Conservation (phyloP, 2,888 invertebrate genomes). For the Pyrochroa serraticornis region DNA sequence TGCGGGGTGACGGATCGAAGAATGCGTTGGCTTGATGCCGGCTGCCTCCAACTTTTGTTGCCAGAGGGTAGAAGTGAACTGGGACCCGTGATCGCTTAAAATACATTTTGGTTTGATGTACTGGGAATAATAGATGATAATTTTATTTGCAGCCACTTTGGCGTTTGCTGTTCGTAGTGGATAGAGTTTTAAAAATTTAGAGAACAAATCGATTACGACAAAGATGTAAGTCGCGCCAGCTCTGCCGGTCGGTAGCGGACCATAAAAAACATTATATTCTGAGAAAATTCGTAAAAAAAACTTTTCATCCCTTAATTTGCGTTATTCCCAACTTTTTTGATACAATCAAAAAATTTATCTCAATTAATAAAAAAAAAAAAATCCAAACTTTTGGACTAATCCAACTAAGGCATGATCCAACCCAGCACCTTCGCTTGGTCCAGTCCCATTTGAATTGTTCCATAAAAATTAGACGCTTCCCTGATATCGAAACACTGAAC, state of each 20-base stretch:
- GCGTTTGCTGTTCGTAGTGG: slow-evolving; percentile 20
- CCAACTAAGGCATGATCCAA: too few species aligned
- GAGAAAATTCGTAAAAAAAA: too few species aligned
- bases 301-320: too few species aligned
- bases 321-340: too few species aligned
- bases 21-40: slow-evolving; percentile 2
- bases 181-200: slow-evolving; percentile 27
- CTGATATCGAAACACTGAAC: too few species aligned
- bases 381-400: too few species aligned
- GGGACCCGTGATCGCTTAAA: slow-evolving; percentile 31
- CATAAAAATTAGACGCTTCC: too few species aligned
- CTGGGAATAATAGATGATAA: slow-evolving; percentile 1
- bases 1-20: slow-evolving; percentile 30
- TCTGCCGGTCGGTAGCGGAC: slow-evolving; percentile 18
- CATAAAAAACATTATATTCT: slow-evolving; percentile 22
- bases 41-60: not conserved
- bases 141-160: not conserved
- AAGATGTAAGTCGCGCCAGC: slow-evolving; percentile 18
- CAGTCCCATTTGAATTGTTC: too few species aligned
- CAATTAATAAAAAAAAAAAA: too few species aligned
- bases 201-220: slow-evolving; percentile 23
- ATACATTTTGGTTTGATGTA: slow-evolving; percentile 4
- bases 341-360: too few species aligned
- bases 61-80: slow-evolving; percentile 32
- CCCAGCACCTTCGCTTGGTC: too few species aligned